These are phyloP conservation scores for Galerucella calmariensis DNA, from an alignment of 2,888 invertebrate species.

Conservation along the genomic window DNA sequence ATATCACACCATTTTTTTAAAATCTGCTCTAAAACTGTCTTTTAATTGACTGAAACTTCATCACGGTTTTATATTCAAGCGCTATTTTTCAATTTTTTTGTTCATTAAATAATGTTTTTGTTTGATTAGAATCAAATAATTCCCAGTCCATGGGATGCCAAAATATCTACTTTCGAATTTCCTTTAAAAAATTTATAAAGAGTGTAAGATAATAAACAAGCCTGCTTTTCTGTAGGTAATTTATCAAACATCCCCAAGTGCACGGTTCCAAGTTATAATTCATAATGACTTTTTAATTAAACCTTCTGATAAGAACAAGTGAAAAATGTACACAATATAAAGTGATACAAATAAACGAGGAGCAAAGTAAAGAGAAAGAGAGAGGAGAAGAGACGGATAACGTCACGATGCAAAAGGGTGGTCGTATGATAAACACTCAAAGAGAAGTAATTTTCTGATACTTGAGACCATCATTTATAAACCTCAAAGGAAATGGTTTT, in stretches of 20 bases:
- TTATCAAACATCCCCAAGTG: conserved; percentile 42
- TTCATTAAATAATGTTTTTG: no score
- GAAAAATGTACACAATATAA: conserved; percentile 56
- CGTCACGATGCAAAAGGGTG: conserved; percentile 24
- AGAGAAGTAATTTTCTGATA: conserved; percentile 48
- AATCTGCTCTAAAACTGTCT: no score
- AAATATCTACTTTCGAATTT: conserved; percentile 9
- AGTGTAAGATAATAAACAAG: conserved; percentile 24
- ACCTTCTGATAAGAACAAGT: conserved; percentile 53
- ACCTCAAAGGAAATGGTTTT: conserved; percentile 34
- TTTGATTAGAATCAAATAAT: no score
- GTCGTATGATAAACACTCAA: conserved; percentile 45
- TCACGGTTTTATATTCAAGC: no score
- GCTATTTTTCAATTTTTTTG: no score
- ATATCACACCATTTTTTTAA: no score
- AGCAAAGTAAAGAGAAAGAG: conserved; percentile 38
- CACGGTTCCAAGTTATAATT: conserved; percentile 54
- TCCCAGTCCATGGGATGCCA: not conserved
- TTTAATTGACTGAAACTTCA: no score
- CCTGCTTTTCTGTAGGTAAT: conserved; percentile 25
- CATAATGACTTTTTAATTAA: conserved; percentile 58
- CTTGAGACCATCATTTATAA: conserved; percentile 43
- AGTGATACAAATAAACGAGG: conserved; percentile 47
- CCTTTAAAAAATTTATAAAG: conserved; percentile 21
- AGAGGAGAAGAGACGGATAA: conserved; percentile 8